Evolutionary conservation across 2,888 invertebrate genomes (phyloP).

Genomic region (Aporophyla lueneburgensis): DNA sequence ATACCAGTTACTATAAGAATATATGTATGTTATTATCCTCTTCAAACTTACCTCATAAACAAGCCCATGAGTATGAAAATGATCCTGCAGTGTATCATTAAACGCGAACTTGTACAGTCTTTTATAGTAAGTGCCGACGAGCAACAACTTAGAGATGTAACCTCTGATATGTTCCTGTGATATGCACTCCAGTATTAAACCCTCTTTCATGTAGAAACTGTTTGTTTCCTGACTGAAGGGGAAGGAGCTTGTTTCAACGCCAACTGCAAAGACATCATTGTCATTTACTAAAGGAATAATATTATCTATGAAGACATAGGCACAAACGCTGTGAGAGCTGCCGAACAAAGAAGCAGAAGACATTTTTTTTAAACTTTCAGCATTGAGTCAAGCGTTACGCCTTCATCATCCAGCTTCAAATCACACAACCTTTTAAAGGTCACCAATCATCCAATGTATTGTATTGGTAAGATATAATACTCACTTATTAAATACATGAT

Average conservation of each 20-base stretch:
- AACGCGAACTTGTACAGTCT: constrained; percentile 85
- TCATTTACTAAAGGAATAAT: neutral
- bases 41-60: constrained; percentile 83
- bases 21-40: neutral
- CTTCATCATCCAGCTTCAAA: neutral
- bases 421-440: neutral
- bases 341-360: neutral
- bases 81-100: constrained; percentile 79
- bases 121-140: constrained; percentile 85
- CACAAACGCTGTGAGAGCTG: neutral
- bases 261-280: constrained; percentile 84
- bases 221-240: constrained; percentile 81
- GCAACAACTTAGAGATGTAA: constrained; percentile 80
- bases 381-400: neutral
- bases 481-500: constrained; percentile 88
- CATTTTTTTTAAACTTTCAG: neutral
- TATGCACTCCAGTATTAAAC: constrained; percentile 86
- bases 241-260: constrained; percentile 91
- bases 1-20: neutral
- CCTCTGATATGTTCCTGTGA: constrained; percentile 84
- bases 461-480: constrained; percentile 63
- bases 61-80: constrained; percentile 83
- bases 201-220: constrained; percentile 85
- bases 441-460: neutral
- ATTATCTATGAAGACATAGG: neutral